These are phyloP conservation scores for Thalassaphorura encarpata DNA, from an alignment of 1,140 invertebrate genomes.

Conservation along the genomic window DNA sequence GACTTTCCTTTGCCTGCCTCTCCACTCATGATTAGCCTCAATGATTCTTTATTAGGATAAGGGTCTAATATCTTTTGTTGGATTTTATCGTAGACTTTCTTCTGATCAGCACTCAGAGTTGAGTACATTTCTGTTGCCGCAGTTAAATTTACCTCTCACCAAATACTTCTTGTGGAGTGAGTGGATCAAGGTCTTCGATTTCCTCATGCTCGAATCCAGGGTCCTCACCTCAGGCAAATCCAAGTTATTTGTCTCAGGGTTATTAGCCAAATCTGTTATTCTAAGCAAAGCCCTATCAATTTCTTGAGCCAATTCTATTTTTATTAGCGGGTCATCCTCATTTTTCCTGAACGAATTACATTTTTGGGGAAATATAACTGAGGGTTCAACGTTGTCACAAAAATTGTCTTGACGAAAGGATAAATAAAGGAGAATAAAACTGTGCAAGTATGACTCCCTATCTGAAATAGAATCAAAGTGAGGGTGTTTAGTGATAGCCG, in stretches of 20 bases:
- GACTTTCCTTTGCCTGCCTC: not conserved
- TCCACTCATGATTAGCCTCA: not conserved
- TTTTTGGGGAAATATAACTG: not conserved
- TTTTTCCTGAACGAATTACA: not conserved
- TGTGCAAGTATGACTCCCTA: not conserved
- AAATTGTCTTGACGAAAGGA: not conserved
- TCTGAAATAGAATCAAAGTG: not conserved
- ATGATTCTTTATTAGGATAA: not conserved
- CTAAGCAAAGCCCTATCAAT: not conserved
- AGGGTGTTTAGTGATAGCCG: not conserved
- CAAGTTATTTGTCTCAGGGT: too few relatives aligned
- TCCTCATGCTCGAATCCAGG: too few relatives aligned
- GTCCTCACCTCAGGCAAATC: too few relatives aligned
- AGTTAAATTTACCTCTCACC: not conserved
- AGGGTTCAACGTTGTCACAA: not conserved
- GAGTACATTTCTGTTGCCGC: not conserved
- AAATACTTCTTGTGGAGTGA: not conserved
- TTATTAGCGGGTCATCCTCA: not conserved
- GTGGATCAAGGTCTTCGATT: not conserved
- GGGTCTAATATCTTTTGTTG: too few relatives aligned
- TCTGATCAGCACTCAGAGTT: not conserved
- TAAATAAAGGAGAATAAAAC: not conserved
- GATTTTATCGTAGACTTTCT: not conserved
- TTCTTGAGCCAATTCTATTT: not conserved
- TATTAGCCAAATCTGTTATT: not conserved